phyloP scores from a whole-genome alignment of 2,113 vertebrate species.

The Nerophis lumbriciformis region DNA sequence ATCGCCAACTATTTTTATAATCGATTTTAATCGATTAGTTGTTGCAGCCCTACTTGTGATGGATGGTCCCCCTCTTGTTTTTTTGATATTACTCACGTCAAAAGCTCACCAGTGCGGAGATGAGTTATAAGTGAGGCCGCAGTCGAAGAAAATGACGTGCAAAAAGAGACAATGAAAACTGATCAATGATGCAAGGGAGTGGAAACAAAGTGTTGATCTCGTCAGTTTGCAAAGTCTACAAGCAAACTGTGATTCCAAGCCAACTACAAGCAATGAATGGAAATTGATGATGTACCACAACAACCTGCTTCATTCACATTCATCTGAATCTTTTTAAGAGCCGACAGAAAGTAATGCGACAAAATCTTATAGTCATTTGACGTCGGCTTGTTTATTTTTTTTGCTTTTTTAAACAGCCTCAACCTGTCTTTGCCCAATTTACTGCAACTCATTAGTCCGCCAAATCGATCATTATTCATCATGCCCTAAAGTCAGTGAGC shows the following conservation, averaged over 20 bases:
- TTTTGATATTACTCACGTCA: too few species aligned
- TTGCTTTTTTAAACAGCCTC: slow-evolving; percentile 5
- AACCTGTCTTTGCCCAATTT: slow-evolving; percentile 1
- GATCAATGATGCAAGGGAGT: too few species aligned
- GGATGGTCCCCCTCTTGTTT: too few species aligned
- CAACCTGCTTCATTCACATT: slow-evolving; percentile 12
- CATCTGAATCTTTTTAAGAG: slow-evolving; percentile 4
- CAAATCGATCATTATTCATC: slow-evolving; percentile 15
- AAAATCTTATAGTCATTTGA: slow-evolving; percentile 15
- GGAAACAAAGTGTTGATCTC: neutral
- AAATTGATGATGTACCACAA: slow-evolving; percentile 6
- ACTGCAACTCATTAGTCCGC: slow-evolving; percentile 4
- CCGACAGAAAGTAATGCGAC: slow-evolving; percentile 6
- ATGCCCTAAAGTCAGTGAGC: neutral
- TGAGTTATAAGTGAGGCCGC: too few species aligned
- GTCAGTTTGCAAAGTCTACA: neutral
- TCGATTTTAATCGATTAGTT: too few species aligned
- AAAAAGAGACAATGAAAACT: too few species aligned
- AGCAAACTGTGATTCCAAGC: neutral
- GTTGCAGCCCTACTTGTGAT: too few species aligned
- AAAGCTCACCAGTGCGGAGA: too few species aligned
- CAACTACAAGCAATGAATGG: slow-evolving; percentile 9
- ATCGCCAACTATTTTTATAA: too few species aligned
- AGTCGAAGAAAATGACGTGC: too few species aligned
- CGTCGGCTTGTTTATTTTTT: neutral